A percentile compares a stretch with the other conserved stretches of the same genome.
Evolutionary conservation across 35 echinoderm and acorn worm genomes (phyloP).

Genomic region (Diadema setosum): DNA sequence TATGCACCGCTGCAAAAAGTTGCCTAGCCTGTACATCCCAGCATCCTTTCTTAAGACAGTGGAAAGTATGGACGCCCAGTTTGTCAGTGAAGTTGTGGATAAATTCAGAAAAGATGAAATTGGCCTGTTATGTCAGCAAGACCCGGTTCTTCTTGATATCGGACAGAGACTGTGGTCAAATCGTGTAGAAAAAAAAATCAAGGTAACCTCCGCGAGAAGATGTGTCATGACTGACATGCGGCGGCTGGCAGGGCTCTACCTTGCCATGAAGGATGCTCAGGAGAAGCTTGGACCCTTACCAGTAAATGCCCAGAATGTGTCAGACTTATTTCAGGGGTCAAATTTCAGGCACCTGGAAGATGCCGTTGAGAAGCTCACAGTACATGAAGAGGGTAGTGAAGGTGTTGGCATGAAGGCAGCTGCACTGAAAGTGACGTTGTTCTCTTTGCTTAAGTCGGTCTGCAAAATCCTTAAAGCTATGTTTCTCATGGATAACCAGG

Average conservation of each 20-base stretch:
- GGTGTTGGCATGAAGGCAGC: background rate
- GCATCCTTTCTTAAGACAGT: background rate
- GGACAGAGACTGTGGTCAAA: background rate
- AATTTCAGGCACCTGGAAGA: conserved; percentile 32
- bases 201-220: background rate
- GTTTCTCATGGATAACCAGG: conserved; percentile 24
- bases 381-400: background rate
- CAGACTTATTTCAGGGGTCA: conserved; percentile 25
- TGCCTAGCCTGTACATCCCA: background rate
- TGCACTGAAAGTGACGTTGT: conserved; percentile 47
- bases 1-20: background rate
- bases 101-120: background rate
- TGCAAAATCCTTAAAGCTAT: conserved; percentile 2
- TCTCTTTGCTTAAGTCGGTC: conserved; percentile 37
- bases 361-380: background rate
- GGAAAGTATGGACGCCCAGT: background rate
- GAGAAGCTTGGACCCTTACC: background rate
- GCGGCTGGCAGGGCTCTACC: background rate
- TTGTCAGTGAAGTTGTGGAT: background rate
- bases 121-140: background rate
- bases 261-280: background rate
- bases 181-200: no score
- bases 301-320: background rate
- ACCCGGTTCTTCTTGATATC: background rate
- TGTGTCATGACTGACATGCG: conserved; percentile 31